These are phyloP conservation scores for Cheiracanthium punctorium DNA, from an alignment of 2,888 invertebrate genomes.

Conservation along the genomic window DNA sequence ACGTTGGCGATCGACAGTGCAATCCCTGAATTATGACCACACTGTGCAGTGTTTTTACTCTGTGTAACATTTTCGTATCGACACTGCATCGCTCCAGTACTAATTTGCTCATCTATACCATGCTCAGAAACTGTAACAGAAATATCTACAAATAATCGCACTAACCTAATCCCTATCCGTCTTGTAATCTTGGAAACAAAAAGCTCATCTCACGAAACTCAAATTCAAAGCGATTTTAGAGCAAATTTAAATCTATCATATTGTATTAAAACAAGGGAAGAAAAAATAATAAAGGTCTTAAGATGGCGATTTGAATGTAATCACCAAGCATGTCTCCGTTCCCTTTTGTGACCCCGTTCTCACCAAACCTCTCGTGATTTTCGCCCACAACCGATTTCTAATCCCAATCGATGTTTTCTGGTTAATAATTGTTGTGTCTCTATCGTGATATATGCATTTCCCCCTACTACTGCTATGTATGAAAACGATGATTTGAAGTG, in stretches of 20 bases:
- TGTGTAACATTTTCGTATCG: no score
- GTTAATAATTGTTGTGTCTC: slow-evolving; percentile 49
- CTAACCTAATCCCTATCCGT: background rate
- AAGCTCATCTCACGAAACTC: slow-evolving; percentile 42
- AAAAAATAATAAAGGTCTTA: background rate
- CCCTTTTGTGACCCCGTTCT: slow-evolving; percentile 53
- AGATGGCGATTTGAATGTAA: slow-evolving; percentile 13
- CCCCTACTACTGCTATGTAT: slow-evolving; percentile 45
- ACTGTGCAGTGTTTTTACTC: no score
- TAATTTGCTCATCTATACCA: no score
- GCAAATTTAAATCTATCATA: background rate
- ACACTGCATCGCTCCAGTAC: no score
- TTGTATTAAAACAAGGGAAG: background rate
- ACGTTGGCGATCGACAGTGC: no score
- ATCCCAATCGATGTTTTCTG: slow-evolving; percentile 40
- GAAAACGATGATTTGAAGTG: slow-evolving; percentile 66
- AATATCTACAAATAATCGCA: background rate
- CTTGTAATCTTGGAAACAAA: slow-evolving; percentile 28
- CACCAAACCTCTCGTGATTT: slow-evolving; percentile 57
- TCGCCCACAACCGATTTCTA: slow-evolving; percentile 50
- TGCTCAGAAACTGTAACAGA: no score
- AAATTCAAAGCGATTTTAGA: slow-evolving; percentile 31
- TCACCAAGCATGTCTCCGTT: slow-evolving; percentile 51
- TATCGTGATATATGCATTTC: slow-evolving; percentile 59
- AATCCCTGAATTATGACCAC: no score